Evolutionary conservation across 2,888 invertebrate genomes (phyloP).

Genomic region (Osmoderma eremita): DNA sequence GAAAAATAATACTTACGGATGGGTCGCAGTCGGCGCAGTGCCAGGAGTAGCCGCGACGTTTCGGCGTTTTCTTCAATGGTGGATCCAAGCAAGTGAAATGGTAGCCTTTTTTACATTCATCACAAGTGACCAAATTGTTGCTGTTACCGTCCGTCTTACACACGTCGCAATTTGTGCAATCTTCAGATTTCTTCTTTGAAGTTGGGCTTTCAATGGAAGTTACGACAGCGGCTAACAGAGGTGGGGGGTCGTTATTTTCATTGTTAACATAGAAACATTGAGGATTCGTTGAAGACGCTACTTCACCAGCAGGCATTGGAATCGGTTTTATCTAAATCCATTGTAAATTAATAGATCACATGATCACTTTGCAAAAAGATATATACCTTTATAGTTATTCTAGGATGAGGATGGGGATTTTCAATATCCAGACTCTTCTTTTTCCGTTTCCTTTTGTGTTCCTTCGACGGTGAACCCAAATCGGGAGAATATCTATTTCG

Average conservation of each 20-base stretch:
- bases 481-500: conserved; percentile 79
- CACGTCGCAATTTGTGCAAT: conserved; percentile 70
- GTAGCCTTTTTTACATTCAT: conserved; percentile 89
- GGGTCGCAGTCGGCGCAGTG: conserved; percentile 96
- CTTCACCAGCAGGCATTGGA: conserved; percentile 80
- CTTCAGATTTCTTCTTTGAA: conserved; percentile 26
- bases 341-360: neutral
- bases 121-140: conserved; percentile 82
- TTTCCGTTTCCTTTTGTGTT: conserved; percentile 83
- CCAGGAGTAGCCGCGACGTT: conserved; percentile 94
- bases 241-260: conserved; percentile 69
- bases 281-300: conserved; percentile 71
- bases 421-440: conserved; percentile 77
- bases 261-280: conserved; percentile 83
- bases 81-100: conserved; percentile 95
- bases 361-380: neutral
- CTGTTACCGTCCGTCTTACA: conserved; percentile 71
- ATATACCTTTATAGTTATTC: conserved; percentile 81
- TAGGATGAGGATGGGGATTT: conserved; percentile 71
- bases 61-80: conserved; percentile 92
- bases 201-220: conserved; percentile 49
- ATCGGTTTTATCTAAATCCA: conserved; percentile 76
- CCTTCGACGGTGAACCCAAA: conserved; percentile 74
- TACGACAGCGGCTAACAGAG: conserved; percentile 48
- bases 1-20: conserved; percentile 70